phyloP scores from a whole-genome alignment of 2,888 invertebrate species.

The Mantis religiosa region DNA sequence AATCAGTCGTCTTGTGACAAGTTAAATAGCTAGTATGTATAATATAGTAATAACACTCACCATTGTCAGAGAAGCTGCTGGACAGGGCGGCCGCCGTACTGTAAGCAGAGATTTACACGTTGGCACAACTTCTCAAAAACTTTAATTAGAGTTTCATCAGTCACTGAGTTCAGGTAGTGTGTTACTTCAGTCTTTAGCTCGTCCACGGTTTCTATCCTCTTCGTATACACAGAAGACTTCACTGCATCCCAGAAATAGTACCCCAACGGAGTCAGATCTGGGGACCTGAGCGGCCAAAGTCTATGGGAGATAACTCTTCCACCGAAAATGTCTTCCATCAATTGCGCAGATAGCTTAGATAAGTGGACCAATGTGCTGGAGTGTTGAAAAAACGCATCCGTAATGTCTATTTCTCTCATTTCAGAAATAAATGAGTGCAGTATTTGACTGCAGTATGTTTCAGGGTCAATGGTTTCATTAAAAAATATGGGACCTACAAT shows the following conservation, averaged over 20 bases:
- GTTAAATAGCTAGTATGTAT: background rate
- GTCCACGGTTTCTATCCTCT: background rate
- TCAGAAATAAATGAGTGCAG: background rate
- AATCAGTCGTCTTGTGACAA: too few relatives aligned
- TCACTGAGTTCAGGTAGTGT: background rate
- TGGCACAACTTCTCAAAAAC: background rate
- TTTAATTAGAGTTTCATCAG: background rate
- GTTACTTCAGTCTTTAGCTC: background rate
- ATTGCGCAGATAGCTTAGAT: background rate
- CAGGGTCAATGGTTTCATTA: background rate
- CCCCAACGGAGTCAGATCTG: background rate
- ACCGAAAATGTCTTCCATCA: background rate
- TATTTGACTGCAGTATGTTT: background rate
- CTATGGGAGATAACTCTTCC: background rate
- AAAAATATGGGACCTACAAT: background rate
- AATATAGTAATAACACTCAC: background rate
- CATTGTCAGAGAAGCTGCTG: background rate
- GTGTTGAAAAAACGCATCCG: background rate
- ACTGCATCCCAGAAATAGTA: background rate
- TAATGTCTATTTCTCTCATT: background rate
- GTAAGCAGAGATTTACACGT: background rate
- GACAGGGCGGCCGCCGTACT: background rate
- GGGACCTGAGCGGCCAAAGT: background rate
- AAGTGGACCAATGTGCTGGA: background rate
- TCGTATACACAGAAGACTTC: background rate